These are phyloP conservation scores for Lathamus discolor DNA, from an alignment of 2,113 vertebrate species.

Conservation along the genomic window DNA sequence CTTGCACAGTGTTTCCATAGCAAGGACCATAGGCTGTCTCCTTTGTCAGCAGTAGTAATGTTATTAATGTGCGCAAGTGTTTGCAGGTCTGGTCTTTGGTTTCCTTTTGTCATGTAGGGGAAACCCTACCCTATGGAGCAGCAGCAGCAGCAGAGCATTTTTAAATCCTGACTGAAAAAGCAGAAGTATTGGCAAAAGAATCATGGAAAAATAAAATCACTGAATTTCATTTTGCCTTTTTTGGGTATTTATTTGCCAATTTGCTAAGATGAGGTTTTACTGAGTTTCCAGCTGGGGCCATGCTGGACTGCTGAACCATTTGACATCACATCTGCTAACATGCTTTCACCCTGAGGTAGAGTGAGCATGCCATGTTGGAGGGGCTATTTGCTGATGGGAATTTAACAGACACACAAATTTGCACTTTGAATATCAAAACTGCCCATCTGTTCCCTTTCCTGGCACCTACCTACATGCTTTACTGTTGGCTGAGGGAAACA, in stretches of 20 bases:
- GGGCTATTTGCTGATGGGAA: conserved; percentile 27
- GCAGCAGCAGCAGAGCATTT: not conserved
- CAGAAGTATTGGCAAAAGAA: not conserved
- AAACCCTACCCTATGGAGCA: not conserved
- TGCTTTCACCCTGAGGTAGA: conserved; percentile 1
- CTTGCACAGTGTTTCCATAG: not conserved
- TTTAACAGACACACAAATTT: conserved; percentile 29
- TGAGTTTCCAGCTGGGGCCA: not conserved
- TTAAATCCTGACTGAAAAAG: not conserved
- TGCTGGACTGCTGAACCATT: conserved; percentile 7
- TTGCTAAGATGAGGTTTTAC: not conserved
- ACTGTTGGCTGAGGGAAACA: not conserved
- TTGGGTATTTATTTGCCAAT: not conserved
- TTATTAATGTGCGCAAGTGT: not conserved
- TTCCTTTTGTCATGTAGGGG: not conserved
- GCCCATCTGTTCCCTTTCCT: conserved; percentile 46
- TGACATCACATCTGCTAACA: not conserved
- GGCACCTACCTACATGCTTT: not conserved
- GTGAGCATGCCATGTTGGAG: not conserved
- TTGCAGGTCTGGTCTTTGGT: not conserved
- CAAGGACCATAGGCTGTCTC: not conserved
- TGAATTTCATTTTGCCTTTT: not conserved
- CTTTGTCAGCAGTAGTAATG: not conserved
- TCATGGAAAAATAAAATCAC: not conserved
- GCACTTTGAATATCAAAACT: conserved; percentile 13